phyloP scores from a whole-genome alignment of 2,888 invertebrate species.

The Cheilosia vulpina region DNA sequence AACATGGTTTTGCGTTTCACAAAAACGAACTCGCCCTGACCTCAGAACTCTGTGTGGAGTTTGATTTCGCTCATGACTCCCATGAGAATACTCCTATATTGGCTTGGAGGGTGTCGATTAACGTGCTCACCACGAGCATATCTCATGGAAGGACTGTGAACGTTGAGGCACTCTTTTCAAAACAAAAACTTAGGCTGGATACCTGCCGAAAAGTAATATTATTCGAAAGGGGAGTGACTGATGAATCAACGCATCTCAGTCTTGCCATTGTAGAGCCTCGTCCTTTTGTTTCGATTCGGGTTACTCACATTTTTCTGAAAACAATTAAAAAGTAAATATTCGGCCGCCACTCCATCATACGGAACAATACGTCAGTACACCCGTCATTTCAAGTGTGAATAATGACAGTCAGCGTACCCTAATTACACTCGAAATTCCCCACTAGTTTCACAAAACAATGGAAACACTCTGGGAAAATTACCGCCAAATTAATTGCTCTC shows the following conservation, averaged over 20 bases:
- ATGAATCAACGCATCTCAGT: no score
- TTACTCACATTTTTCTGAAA: no score
- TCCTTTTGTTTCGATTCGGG: no score
- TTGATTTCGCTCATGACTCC: not conserved
- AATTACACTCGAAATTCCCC: slow-evolving; percentile 17
- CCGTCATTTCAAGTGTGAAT: not conserved
- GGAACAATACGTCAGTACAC: not conserved
- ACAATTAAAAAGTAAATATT: no score
- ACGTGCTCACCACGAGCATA: no score
- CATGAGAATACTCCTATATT: not conserved
- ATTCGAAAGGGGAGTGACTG: no score
- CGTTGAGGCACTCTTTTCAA: not conserved
- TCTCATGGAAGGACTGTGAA: no score
- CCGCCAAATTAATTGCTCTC: slow-evolving; percentile 63
- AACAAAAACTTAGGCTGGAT: not conserved
- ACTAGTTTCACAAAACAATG: slow-evolving; percentile 35
- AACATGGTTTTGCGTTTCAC: slow-evolving; percentile 1
- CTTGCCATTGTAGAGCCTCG: no score
- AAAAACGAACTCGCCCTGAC: not conserved
- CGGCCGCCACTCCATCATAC: not conserved
- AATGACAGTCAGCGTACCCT: not conserved
- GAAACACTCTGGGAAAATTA: slow-evolving; percentile 20
- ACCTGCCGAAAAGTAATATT: not conserved
- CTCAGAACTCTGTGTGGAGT: not conserved
- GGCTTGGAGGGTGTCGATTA: no score